Base-by-base conservation (phyloP, 1,140 invertebrate species). In the Polyergus mexicanus region DNA sequence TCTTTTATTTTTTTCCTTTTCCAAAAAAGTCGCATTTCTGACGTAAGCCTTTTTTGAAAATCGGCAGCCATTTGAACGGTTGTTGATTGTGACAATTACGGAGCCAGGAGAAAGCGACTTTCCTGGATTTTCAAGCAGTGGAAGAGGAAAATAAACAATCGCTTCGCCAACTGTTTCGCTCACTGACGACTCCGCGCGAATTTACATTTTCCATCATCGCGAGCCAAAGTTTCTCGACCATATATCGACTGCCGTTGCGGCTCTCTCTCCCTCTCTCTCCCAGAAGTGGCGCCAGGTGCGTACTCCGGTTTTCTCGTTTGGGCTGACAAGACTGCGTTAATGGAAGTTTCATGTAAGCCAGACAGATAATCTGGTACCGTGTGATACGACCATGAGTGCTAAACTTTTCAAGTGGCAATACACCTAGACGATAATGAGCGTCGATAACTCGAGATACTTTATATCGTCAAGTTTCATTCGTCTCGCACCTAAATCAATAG, bases 271-370 rank as follows among this genome's bases (percentile, higher is more conserved):
- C 41, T 41, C 32, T 32, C 32, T 32, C 74, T 62, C 25, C 83
- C 86, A 88, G 74, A 54, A 84, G 74, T 77, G 87, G 87, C 89
- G 69, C 72, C 89, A 93, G 89, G 84, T 93, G 92, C 91, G 90
- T 92, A 91, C 90, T 93, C 90, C 88, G 85, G 72, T 11, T 58
- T 84, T 83, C 85, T 63, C 81, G 90, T 92, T 91, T 81, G 87
- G 78, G 19, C 11, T 84, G 81, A 93, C 92, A 90, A 88, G 90
- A 63, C 75, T 90, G 88, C 84, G 87, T 92, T 94, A 94, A 94
- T 94, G 93, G 93, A 93, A 92, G 76, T 94, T 94, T 89, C 93
- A 76, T 94, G 93, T 94, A 91, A 89, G 89, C 88, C 85, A 87
- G 78, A 84, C 84, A n/a, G 84, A 88, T 90, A 93, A 93, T 92